Evolutionary conservation across 1,140 invertebrate species (phyloP), one percentile per base, ranked within the genome.

Genomic region (Propsilocerus akamusi): DNA sequence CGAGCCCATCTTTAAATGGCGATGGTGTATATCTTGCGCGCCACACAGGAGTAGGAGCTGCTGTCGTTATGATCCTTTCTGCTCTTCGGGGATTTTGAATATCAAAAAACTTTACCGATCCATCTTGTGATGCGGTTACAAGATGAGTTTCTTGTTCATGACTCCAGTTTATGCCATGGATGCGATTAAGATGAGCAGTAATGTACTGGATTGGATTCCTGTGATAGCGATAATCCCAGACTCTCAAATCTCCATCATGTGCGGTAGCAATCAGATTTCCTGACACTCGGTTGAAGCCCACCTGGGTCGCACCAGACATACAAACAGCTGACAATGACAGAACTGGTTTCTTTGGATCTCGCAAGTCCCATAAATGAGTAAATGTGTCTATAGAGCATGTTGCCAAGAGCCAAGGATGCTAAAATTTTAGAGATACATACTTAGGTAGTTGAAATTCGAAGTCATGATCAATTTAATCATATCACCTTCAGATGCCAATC

Each of bases 81-180:
- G 83, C 75, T 57, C 80, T 76, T 54, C 82, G 71, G 7, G 86
- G 81, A 74, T 84, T 88, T 32, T 76, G 82, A 8, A 87, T 83
- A 65, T 95, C 88, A 72, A 94, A 95, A 63, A 94, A 90, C 69
- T 94, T 94, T 2, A 96, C 90, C 37, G 86, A 88, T 53, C 86
- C 83, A 70, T 97, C 92, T 69, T 95, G 90, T 72, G 88, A 91
- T 51, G 85, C 87, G 1, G 90, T 92, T n/a, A 86, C 86, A 50
- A 96, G 65, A 57, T 87, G 82, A 57, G 83, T 83, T 68, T 91
- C 86, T 57, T 81, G 76, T 54, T 75, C 75, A 24, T 86, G 84
- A 70, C 81, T 91, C 92, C 92, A 96, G 63, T 96, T 91, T 30
- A 97, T 75, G 51, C 90, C 87, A 66, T 94, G 83, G 53, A 97